Evolutionary conservation across 2,797 vertebrate species (phyloP), one percentile per base, ranked within the genome.

Genomic region (Mus caroli): DNA sequence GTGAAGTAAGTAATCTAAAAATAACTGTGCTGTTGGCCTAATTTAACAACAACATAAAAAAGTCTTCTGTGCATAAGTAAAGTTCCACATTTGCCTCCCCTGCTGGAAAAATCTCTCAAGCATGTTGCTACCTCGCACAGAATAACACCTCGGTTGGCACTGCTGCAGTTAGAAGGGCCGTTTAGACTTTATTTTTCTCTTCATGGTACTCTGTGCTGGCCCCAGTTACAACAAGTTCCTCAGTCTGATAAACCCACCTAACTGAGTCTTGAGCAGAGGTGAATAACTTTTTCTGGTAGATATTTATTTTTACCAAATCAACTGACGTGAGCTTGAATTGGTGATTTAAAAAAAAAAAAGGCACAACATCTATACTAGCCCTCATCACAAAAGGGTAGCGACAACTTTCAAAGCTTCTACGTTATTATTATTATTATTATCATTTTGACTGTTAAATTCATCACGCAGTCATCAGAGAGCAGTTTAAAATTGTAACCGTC

Each of bases 1-100:
- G 97, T 97, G 97, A 97, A 97, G 95, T 96, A 97, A 97, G 95
- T 97, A 96, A 95, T 88, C 97, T 98, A 97, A 98, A 97, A 97
- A 98, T 98, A 97, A 95, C 97, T 91, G 96, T 95, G 96, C 97
- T 97, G 94, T 97, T 98, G 97, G 97, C 97, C 97, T 97, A 98
- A 97, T 97, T 98, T 97, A 97, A 97, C 94, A 92, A n/a, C 96
- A 97, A 96, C 93, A 97, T 75, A 96, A 96, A 97, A 97, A 95
- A 73, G 28, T 83, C 46, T 97, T 97, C 96, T 96, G 69, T 60
- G 80, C 94, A 96, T 94, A 98, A 97, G 92, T 62, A 94, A 97
- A 96, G 94, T 88, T 94, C 56, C 88, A 77, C 84, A 95, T 98
- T 98, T 97, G 69, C 91, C 94, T 98, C 94, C 92, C 78, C 92